These are phyloP conservation scores for Hyphantria cunea DNA, from an alignment of 1,140 invertebrate genomes.

Conservation along the genomic window DNA sequence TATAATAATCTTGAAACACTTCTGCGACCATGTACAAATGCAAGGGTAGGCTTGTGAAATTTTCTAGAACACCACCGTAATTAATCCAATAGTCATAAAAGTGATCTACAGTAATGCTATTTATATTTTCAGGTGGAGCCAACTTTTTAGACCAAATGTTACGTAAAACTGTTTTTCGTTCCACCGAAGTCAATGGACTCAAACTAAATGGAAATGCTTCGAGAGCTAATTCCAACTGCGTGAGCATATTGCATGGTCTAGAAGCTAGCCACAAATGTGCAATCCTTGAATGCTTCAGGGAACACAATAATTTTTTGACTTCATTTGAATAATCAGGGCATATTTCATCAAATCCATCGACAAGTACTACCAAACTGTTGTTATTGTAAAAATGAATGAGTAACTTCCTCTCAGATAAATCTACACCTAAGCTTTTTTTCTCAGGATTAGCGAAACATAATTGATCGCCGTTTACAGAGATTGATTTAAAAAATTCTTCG, in stretches of 20 bases:
- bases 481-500: background rate
- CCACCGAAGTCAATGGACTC: background rate
- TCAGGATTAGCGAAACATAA: background rate
- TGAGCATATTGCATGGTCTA: constrained; percentile 5
- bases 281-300: constrained; percentile 16
- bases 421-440: background rate
- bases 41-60: constrained; percentile 8
- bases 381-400: constrained; percentile 22
- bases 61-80: background rate
- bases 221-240: constrained; percentile 9
- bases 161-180: constrained; percentile 3
- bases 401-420: constrained; percentile 21
- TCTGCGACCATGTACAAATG: constrained; percentile 16
- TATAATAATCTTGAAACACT: constrained; percentile 8
- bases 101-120: too few species aligned
- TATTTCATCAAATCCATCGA: constrained; percentile 32
- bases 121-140: too few species aligned
- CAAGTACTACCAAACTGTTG: constrained; percentile 6
- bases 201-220: constrained; percentile 8
- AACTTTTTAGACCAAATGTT: constrained; percentile 9
- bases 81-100: background rate
- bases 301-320: constrained; percentile 7
- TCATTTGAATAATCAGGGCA: constrained; percentile 16
- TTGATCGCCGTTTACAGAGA: background rate
- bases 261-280: constrained; percentile 19